Evolutionary conservation across 1,140 invertebrate species (phyloP).

Genomic region (Conopomorpha cramerella): DNA sequence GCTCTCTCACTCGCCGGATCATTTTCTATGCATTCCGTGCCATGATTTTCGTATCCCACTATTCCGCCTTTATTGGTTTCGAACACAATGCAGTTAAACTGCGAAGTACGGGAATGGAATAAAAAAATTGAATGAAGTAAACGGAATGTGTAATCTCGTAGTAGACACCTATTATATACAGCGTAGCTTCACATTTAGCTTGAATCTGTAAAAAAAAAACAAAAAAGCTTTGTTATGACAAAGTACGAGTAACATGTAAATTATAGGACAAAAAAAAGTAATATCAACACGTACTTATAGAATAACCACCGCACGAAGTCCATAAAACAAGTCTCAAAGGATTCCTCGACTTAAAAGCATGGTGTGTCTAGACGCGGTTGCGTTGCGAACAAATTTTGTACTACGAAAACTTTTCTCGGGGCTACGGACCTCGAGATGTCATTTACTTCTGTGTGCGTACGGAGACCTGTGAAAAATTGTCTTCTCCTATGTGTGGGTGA

Average conservation of each 20-base stretch:
- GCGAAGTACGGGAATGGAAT: too few species aligned
- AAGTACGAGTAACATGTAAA: too few species aligned
- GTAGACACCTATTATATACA: background rate
- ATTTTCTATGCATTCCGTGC: slow-evolving; percentile 59
- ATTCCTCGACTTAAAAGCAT: slow-evolving; percentile 53
- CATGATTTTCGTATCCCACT: slow-evolving; percentile 50
- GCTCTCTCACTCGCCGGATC: slow-evolving; percentile 50
- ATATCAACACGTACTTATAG: too few species aligned
- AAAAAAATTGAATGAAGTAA: too few species aligned
- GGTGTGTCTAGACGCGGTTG: slow-evolving; percentile 55
- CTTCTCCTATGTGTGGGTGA: slow-evolving; percentile 30
- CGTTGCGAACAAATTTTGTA: slow-evolving; percentile 54
- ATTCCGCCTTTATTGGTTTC: slow-evolving; percentile 22
- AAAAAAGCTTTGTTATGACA: too few species aligned
- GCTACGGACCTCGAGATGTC: slow-evolving; percentile 42
- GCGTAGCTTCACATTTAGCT: background rate
- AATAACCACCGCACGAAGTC: slow-evolving; percentile 16
- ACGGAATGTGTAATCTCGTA: too few species aligned
- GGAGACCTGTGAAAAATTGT: slow-evolving; percentile 53
- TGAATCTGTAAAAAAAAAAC: too few species aligned
- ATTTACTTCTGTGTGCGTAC: slow-evolving; percentile 24
- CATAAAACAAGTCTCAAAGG: slow-evolving; percentile 35
- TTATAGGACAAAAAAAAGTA: too few species aligned
- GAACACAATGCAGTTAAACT: slow-evolving; percentile 5
- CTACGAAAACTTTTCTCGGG: slow-evolving; percentile 55